A percentile compares a stretch with the other conserved stretches of the same genome.
These are phyloP conservation scores for Hippocampus zosterae DNA, from an alignment of 2,113 vertebrate species.

Conservation along the genomic window DNA sequence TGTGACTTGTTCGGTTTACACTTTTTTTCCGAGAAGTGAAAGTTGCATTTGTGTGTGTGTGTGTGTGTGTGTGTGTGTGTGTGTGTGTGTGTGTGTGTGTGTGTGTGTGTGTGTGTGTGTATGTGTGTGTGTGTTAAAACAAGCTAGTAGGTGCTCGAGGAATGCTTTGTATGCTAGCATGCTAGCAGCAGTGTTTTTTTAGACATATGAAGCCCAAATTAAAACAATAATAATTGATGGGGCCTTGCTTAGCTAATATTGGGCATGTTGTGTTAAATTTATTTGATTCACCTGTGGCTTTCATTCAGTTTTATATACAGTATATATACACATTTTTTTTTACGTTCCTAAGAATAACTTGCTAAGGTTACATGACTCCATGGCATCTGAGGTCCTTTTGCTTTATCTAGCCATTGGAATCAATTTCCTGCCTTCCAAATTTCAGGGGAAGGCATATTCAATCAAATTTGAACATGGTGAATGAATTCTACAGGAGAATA, in stretches of 20 bases:
- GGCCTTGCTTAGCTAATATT: background rate
- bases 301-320: no score
- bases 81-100: background rate
- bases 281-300: background rate
- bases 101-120: background rate
- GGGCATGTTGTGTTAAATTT: background rate
- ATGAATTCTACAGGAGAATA: constrained; percentile 41
- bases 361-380: background rate
- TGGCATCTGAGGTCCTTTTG: background rate
- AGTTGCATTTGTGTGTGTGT: background rate
- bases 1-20: background rate
- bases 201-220: background rate
- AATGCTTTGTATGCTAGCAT: background rate
- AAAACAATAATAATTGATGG: background rate
- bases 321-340: no score
- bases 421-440: background rate
- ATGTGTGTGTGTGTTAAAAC: background rate
- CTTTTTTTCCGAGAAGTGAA: background rate
- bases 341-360: background rate
- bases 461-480: background rate
- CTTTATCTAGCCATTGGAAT: background rate
- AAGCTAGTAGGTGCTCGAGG: background rate
- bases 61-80: no score
- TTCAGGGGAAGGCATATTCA: background rate
- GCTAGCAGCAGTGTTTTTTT: background rate